These are phyloP conservation scores for Drosophila colorata DNA, from an alignment of 2,888 invertebrate genomes.

Conservation along the genomic window DNA sequence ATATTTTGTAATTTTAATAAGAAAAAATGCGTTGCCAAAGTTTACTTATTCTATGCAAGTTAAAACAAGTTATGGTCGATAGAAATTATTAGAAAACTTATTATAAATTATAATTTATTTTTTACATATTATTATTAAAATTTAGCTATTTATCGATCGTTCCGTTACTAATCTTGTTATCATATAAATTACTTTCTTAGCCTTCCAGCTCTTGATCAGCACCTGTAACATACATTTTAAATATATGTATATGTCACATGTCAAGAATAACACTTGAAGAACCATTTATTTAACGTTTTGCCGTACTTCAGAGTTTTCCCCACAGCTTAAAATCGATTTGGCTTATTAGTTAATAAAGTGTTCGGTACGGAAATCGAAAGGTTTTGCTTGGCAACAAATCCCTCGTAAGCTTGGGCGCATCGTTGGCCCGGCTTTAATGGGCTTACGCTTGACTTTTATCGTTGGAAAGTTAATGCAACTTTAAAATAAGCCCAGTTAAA, in stretches of 20 bases:
- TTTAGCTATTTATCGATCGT: no score
- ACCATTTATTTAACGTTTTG: not conserved
- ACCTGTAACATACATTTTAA: no score
- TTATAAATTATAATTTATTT: no score
- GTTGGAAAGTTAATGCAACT: conserved; percentile 50
- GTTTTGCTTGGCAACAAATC: conserved; percentile 19
- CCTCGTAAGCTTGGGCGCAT: conserved; percentile 25
- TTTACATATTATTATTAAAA: no score
- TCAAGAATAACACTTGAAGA: not conserved
- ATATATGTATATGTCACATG: not conserved
- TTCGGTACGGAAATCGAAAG: conserved; percentile 38
- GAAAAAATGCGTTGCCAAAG: no score
- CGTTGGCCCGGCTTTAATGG: conserved; percentile 41
- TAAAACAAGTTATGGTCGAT: no score
- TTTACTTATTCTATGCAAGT: no score
- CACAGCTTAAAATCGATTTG: not conserved
- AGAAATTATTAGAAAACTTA: no score
- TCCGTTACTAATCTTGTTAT: no score
- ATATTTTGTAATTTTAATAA: no score
- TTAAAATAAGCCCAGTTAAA: conserved; percentile 38
- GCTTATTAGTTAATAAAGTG: conserved; percentile 11
- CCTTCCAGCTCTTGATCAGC: no score
- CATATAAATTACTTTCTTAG: no score
- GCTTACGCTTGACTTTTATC: conserved; percentile 38
- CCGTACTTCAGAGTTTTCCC: not conserved